Conservation (phyloP, 2,888 invertebrate genomes). For the Gymnosoma rotundatum region DNA sequence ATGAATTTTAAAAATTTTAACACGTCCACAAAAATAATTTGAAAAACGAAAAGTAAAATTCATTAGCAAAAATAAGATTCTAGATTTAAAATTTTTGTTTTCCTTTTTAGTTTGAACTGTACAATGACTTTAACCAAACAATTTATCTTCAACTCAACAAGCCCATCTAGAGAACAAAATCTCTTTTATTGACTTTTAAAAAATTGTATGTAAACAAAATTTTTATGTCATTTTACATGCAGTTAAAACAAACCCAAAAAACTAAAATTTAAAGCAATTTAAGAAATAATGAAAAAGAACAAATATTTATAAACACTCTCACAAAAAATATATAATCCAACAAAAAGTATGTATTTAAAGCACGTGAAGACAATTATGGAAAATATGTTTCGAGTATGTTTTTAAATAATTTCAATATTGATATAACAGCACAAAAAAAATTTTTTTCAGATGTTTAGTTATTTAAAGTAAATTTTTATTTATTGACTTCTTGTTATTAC, state of each 20-base stretch:
- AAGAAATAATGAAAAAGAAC: not conserved
- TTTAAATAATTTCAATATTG: not conserved
- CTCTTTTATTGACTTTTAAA: conserved; percentile 13
- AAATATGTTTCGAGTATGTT: no score
- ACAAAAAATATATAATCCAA: not conserved
- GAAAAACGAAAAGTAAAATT: not conserved
- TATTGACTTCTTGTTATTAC: conserved; percentile 23
- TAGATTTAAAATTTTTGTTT: conserved; percentile 1
- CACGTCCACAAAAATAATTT: conserved; percentile 38
- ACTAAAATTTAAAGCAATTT: no score
- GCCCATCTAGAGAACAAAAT: conserved; percentile 10
- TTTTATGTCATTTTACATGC: not conserved
- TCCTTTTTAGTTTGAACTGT: conserved; percentile 12
- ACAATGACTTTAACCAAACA: not conserved
- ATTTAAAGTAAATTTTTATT: not conserved
- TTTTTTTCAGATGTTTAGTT: not conserved
- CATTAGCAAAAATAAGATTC: no score
- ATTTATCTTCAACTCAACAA: not conserved
- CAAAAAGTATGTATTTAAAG: not conserved
- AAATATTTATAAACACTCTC: conserved; percentile 19
- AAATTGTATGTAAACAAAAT: not conserved
- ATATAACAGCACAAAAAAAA: not conserved
- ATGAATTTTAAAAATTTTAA: conserved; percentile 30
- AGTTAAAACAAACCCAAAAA: conserved; percentile 1
- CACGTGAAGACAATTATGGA: no score